Evolutionary conservation across 2,888 invertebrate genomes (phyloP), one percentile per base, ranked within the genome.

Genomic region (Notodonta dromedarius): DNA sequence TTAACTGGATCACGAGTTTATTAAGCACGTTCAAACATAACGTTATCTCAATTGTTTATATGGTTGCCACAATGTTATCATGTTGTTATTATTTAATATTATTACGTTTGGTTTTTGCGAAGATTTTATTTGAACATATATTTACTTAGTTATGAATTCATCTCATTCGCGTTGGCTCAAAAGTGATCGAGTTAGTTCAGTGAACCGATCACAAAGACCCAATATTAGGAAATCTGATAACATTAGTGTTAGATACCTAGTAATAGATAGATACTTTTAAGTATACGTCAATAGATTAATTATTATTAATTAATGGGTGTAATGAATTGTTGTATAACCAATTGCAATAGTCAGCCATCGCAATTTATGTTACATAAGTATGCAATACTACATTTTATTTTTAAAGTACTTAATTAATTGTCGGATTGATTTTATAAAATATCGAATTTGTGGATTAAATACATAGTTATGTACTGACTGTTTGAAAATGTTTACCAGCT

Each of bases 101-200:
- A 48, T 48, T 14, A 6, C 7, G 50, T 50, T 50, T 50, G 16
- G 24, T 16, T 32, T 52, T 32, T 32, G 32, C 32, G 32, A 2
- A 32, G 52, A 52, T 52, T 52, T 52, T 32, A 52, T 32, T 52
- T 52, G 32, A 52, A 32, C 12, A 32, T 52, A 3, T 52, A 32
- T 32, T 5, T 46, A 46, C 13, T 9, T 46, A 5, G 2, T n/a
- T n/a, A 35, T 6, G 8, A 11, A 7, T 42, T 42, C 8, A 42
- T 42, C 42, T 4, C 9, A 42, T 46, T 46, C 13, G 13, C 11
- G 5, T 5, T 46, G 46, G n/a, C n/a, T 46, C 46, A 46, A 46
- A 46, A 46, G 13, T n/a, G n/a, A n/a, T 46, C 4, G n/a, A 46
- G 46, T 46, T 46, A n/a, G 2, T 46, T 44, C 0, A 24, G 7